A percentile compares a stretch with the other conserved stretches of the same genome.
These are phyloP conservation scores for Malurus elegans DNA, from an alignment of 2,113 vertebrate genomes.

Conservation along the genomic window DNA sequence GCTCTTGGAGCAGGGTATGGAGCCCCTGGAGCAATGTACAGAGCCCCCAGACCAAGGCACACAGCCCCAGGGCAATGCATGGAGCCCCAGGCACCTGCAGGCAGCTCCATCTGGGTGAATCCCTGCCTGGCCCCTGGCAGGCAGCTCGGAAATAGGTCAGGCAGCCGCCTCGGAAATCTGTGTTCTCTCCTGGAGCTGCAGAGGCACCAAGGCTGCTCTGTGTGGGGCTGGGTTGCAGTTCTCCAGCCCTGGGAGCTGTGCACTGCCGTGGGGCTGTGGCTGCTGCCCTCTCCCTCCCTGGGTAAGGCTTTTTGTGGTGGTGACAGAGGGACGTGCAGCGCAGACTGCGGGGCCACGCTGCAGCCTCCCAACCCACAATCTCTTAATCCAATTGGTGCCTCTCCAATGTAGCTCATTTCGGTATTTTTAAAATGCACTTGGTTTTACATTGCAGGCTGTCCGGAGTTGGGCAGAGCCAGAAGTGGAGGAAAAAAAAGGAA, in stretches of 20 bases:
- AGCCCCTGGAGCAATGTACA: neutral
- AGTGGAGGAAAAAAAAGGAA: neutral
- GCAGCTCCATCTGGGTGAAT: neutral
- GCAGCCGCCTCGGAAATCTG: neutral
- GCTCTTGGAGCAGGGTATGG: neutral
- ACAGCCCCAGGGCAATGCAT: neutral
- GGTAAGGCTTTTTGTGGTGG: constrained; percentile 33
- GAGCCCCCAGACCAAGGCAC: neutral
- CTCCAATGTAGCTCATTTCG: neutral
- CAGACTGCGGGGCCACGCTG: neutral
- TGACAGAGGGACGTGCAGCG: accelerated
- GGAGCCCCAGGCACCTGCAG: neutral
- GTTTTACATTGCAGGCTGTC: constrained; percentile 66
- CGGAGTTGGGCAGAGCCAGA: constrained; percentile 11
- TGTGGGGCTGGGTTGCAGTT: neutral
- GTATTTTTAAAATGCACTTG: constrained; percentile 60
- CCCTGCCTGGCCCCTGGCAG: neutral
- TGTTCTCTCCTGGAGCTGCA: neutral
- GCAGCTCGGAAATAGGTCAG: neutral
- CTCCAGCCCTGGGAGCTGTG: neutral
- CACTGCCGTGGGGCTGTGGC: neutral
- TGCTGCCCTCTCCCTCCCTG: neutral
- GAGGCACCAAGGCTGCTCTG: neutral
- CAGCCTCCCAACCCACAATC: constrained; percentile 37
- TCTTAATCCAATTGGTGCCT: constrained; percentile 44